phyloP scores from a whole-genome alignment of 1,140 invertebrate species.

The Sitophilus oryzae region DNA sequence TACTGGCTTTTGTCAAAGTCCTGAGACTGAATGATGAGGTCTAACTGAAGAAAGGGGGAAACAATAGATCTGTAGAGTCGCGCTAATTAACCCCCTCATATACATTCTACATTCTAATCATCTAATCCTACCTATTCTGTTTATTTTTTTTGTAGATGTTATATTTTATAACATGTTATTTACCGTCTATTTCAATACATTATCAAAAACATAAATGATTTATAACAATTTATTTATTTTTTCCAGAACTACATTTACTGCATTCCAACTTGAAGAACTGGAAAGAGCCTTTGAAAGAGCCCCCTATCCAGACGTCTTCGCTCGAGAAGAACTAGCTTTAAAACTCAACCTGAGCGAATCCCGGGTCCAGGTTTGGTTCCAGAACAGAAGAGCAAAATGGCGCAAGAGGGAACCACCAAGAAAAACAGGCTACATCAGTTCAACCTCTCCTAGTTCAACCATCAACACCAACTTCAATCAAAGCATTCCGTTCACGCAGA shows the following conservation, averaged over 20 bases:
- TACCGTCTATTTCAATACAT: no score
- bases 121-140: no score
- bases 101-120: no score
- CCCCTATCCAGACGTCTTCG: constrained; percentile 95
- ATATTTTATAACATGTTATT: no score
- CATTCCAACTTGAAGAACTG: constrained; percentile 90
- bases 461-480: constrained; percentile 59
- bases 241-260: constrained; percentile 90
- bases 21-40: no score
- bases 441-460: constrained; percentile 45
- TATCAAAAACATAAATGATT: no score
- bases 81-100: no score
- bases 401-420: constrained; percentile 94
- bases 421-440: constrained; percentile 61
- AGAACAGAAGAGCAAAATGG: constrained; percentile 97
- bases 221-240: constrained; percentile 17
- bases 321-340: constrained; percentile 85
- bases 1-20: no score
- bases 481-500: constrained; percentile 60
- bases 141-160: no score
- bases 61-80: no score
- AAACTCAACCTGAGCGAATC: constrained; percentile 88
- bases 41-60: no score
- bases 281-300: constrained; percentile 91
- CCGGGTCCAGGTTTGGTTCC: constrained; percentile 89